Base-by-base conservation (phyloP, 2,797 vertebrate species). In the Mormyrops boulengeri region DNA sequence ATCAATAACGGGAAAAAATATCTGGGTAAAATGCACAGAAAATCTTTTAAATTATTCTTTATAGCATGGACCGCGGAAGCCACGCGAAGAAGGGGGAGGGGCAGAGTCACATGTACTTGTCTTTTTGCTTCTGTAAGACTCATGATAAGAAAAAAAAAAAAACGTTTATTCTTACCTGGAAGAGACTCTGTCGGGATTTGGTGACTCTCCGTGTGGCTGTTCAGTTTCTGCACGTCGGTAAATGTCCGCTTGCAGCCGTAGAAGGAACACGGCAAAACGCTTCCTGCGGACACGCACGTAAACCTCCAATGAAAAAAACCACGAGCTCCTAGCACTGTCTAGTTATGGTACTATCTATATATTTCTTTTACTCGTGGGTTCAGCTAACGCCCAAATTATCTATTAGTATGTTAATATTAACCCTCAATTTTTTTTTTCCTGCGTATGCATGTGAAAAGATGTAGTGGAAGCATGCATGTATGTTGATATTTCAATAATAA, bases 241-340 rank as follows among this genome's bases (percentile, higher is more conserved):
- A 97, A 99, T 47, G 95, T 95, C 34, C 97, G 95, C 82, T 95
- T 97, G 93, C 98, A 99, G 88, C 97, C 97, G 6, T 96, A 94
- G 49, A 97, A 92, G 0, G 97, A 96, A 93, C 98, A 99, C 85
- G 93, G 92, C 89, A 96, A 77, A 55, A 26, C 26, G 85, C n/a
- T 57, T 80, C 89, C 89, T 89, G 50, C 11, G 7, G 66, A 41
- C 34, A 47, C 50, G 7, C 85, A 26, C 17, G 66, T 5, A 87
- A 17, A 87, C 8, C 26, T 41, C n/a, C 5, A 69, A 66, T 60
- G 34, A 50, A 9, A 17, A 6, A 66, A 41, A 12, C 0, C 85
- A 86, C 22, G n/a, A 17, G 49, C 7, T 86, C 49, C 85, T 86
- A 86, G 9, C 26, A 30, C 49, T 3, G 8, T 62, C n/a, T 62